phyloP scores from a whole-genome alignment of 2,797 vertebrate genomes.

The Mus spretus region DNA sequence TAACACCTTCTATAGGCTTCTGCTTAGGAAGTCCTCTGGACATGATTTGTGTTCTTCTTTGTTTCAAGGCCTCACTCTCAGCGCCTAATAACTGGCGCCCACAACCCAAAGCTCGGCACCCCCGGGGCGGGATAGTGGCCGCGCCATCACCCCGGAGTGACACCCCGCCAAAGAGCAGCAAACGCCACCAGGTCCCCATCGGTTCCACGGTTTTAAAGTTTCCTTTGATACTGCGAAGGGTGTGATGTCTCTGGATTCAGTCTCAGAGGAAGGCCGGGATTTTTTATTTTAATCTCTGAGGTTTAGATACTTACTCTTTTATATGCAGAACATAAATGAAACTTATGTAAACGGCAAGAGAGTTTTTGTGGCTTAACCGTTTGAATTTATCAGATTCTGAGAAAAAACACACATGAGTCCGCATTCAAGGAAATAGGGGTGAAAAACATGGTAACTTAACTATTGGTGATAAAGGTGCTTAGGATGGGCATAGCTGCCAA shows the following conservation, averaged over 20 bases:
- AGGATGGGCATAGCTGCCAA: not conserved
- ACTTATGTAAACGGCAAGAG: not conserved
- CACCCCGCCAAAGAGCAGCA: too few species aligned
- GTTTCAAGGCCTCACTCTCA: conserved; percentile 88
- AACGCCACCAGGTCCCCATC: too few species aligned
- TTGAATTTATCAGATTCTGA: not conserved
- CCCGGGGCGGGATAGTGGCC: too few species aligned
- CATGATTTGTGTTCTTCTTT: conserved; percentile 92
- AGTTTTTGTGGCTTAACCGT: not conserved
- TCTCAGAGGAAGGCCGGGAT: not conserved
- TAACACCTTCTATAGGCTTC: conserved; percentile 95
- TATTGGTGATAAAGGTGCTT: not conserved
- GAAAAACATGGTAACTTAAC: not conserved
- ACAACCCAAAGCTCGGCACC: too few species aligned
- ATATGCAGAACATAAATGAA: not conserved
- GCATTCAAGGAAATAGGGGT: not conserved
- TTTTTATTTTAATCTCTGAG: not conserved
- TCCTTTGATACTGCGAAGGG: too few species aligned
- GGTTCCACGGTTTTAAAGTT: not conserved
- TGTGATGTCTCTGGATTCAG: not conserved
- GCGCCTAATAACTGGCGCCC: conserved; percentile 88
- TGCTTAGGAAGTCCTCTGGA: conserved; percentile 95
- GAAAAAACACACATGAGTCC: not conserved
- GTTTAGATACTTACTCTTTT: not conserved
- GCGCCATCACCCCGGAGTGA: too few species aligned